Evolutionary conservation across 1,140 invertebrate species (phyloP), one percentile per base, ranked within the genome.

Genomic region (Riptortus pedestris): DNA sequence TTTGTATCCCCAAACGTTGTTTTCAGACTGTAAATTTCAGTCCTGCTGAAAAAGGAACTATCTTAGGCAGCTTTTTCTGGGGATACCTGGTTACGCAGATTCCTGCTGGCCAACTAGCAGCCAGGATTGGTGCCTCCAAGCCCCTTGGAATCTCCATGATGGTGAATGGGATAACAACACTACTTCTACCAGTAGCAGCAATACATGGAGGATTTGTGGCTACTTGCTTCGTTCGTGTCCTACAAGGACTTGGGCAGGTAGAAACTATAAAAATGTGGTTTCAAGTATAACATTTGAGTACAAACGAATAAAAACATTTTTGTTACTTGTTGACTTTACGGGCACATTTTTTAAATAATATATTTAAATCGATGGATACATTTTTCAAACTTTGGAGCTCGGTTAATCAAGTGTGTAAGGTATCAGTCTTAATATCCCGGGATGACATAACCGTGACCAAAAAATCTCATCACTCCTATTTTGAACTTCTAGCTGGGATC

Each of bases 11-110:
- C n/a, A n/a, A n/a, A n/a, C n/a, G n/a, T n/a, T n/a, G n/a, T n/a
- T n/a, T 81, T 82, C 75, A 69, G 74, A 79, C 67, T 86, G 87
- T 51, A 83, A 88, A 70, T 91, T 91, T 90, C 90, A 80, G 84
- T 70, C 82, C 86, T 73, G 79, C 78, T 61, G 85, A 84, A 11
- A 88, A 91, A 74, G 87, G 88, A 59, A 74, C 90, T 63, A 87
- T 93, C 66, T 76, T 93, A 47, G 87, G 89, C 9, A 85, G 86
- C 52, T 93, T 92, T 76, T 92, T 91, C 75, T 85, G 88, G 78
- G 85, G 85, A 0, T 84, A 84, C 61, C 68, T 78, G 2, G 43
- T 78, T 2, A 76, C 77, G 0, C 81, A 82, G 73, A 78, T 91
- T 3, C 81, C 86, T 0, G 86, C 81, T 0, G 87, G 86, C 1